Conservation (phyloP, 1,140 invertebrate species). For the Drosophila oshimai region DNA sequence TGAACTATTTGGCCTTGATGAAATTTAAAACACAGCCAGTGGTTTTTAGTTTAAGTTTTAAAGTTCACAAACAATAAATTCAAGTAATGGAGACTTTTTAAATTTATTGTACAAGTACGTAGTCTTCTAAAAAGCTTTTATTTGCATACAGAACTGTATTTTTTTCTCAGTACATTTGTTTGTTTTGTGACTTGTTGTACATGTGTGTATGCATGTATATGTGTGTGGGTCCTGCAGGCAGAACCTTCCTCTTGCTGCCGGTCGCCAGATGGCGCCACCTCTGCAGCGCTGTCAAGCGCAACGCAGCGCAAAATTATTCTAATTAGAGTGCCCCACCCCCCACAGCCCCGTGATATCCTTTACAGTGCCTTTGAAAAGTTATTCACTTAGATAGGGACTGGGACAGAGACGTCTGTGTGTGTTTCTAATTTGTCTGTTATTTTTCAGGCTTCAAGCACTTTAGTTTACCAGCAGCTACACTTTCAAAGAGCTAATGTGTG, state of each 20-base stretch:
- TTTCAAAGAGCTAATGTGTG: conserved; percentile 23
- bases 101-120: no score
- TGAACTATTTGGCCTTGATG: no score
- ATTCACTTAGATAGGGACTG: conserved; percentile 7
- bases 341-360: conserved; percentile 9
- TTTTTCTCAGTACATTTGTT: conserved; percentile 21
- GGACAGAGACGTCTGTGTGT: not conserved
- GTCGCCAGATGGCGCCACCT: conserved; percentile 57
- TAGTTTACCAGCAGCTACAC: conserved; percentile 35
- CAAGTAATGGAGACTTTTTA: no score
- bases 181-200: conserved; percentile 27
- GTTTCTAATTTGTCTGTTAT: conserved; percentile 38
- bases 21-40: no score
- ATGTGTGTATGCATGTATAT: conserved; percentile 16
- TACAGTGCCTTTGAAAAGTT: conserved; percentile 36
- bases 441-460: conserved; percentile 24
- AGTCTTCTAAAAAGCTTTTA: no score
- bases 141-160: no score
- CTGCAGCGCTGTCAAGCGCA: conserved; percentile 56
- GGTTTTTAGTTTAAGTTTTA: no score
- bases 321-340: conserved; percentile 46
- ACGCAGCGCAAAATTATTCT: conserved; percentile 75
- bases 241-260: conserved; percentile 20
- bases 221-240: conserved; percentile 56
- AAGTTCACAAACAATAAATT: no score